Evolutionary conservation across 2,797 vertebrate genomes (phyloP).

Genomic region (Botia kubotai): DNA sequence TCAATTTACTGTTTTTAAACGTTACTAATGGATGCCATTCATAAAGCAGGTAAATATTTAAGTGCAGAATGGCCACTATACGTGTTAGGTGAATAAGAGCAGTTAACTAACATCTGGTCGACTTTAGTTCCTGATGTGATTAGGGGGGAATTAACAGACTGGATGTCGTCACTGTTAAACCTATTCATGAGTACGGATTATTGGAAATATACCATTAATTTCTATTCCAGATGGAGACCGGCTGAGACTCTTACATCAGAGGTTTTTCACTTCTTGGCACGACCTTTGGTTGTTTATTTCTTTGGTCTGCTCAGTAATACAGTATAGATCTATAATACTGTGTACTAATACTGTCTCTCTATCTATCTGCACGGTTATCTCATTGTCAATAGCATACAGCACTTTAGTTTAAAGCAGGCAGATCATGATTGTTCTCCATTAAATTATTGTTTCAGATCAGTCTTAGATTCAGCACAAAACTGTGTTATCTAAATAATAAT

Average conservation of each 20-base stretch:
- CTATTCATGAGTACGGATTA: neutral
- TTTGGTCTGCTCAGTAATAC: no score
- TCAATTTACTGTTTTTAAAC: neutral
- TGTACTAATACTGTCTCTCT: neutral
- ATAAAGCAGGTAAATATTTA: neutral
- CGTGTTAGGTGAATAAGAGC: no score
- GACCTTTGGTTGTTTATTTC: no score
- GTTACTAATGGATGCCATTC: neutral
- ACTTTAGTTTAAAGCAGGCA: neutral
- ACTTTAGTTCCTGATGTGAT: no score
- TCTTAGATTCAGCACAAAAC: conserved; percentile 56
- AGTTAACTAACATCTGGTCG: no score
- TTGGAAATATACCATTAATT: neutral
- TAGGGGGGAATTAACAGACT: neutral
- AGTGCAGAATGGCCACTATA: no score
- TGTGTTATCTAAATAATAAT: conserved; percentile 59
- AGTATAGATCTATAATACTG: no score
- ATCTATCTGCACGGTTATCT: neutral
- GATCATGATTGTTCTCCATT: conserved; percentile 64
- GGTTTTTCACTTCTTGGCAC: no score
- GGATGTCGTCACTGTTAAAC: neutral
- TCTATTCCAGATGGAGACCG: neutral
- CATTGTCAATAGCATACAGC: neutral
- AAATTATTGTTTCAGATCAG: conserved; percentile 65
- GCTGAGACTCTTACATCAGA: no score